phyloP scores from a whole-genome alignment of 2,888 invertebrate genomes.

The Oxystoma pomonae region DNA sequence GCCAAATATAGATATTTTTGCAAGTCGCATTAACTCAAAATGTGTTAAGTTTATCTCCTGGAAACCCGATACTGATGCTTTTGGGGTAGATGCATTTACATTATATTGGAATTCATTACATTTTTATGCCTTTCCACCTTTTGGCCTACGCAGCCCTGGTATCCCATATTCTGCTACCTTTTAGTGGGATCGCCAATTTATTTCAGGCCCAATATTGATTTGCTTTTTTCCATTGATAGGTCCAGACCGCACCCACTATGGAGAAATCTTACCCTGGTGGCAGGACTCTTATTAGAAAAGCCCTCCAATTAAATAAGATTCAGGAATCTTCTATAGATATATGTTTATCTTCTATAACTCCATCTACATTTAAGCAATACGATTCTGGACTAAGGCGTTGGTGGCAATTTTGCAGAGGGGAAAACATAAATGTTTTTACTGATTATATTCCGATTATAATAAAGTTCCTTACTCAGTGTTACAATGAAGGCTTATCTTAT shows the following conservation, averaged over 20 bases:
- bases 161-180: slow-evolving; percentile 3
- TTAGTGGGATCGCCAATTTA: background rate
- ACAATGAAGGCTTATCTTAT: slow-evolving; percentile 20
- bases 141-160: slow-evolving; percentile 13
- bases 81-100: slow-evolving; percentile 13
- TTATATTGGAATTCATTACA: slow-evolving; percentile 5
- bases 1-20: slow-evolving; percentile 11
- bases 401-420: slow-evolving; percentile 14
- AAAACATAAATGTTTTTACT: slow-evolving; percentile 8
- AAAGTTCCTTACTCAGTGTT: slow-evolving; percentile 14
- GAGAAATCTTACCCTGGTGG: slow-evolving; percentile 21
- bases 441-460: slow-evolving; percentile 8
- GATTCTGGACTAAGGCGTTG: slow-evolving; percentile 14
- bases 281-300: slow-evolving; percentile 21
- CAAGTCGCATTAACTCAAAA: slow-evolving; percentile 12
- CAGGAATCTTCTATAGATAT: slow-evolving; percentile 12
- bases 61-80: slow-evolving; percentile 11
- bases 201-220: background rate
- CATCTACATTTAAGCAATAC: slow-evolving; percentile 15
- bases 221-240: background rate
- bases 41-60: slow-evolving; percentile 10
- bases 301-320: slow-evolving; percentile 8
- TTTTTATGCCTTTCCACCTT: slow-evolving; percentile 16
- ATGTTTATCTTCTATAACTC: slow-evolving; percentile 15
- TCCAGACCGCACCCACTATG: slow-evolving; percentile 9